Base-by-base conservation (phyloP, 2,113 vertebrate genomes). In the Opisthocomus hoazin region DNA sequence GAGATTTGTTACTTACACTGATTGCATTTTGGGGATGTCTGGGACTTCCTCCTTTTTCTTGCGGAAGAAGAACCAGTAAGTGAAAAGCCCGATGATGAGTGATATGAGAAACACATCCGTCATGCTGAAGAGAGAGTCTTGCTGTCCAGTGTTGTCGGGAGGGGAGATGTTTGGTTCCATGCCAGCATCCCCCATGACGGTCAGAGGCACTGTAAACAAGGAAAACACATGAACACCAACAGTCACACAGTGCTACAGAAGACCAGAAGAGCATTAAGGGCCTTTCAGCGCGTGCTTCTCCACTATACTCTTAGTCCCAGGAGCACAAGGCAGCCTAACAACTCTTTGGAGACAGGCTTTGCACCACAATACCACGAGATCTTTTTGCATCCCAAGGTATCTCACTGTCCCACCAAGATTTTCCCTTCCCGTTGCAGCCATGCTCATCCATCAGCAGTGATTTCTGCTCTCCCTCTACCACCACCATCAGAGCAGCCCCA, bases 11-110 rank as follows among this genome's bases (percentile, higher is more conserved):
- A 98, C 98, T 98, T 94, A 98, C 98, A 18, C 24, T 60, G 98
- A 41, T 10, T 98, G 98, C 1, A 99, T 98, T 92, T 98, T 99
- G 95, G 98, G 98, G 94, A 99, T 99, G 29, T 99, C 99, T 0
- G 99, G 98, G 41, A 99, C 60, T 74, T 99, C 98, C n/a, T 99
- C 99, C 8, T 99, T 98, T 94, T 99, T 99, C 98, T 99, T 99
- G 87, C 98, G 98, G 92, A 99, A 99, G 96, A 99, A 97, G 92
- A 99, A 98, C 99, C 98, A 99, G 94, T 99, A 99, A 57, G 99
- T 97, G 8, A 99, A 65, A 15, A 99, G 91, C 5, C 99, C 99
- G 1, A 97, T 68, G n/a, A 99, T 98, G 84, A 99, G 94, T 0
- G 99, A 98, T 95, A 99, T 98, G 89, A 99, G 98, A 80, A 99